Evolutionary conservation across 2,888 invertebrate genomes (phyloP).

Genomic region (Bursaphelenchus okinawaensis): DNA sequence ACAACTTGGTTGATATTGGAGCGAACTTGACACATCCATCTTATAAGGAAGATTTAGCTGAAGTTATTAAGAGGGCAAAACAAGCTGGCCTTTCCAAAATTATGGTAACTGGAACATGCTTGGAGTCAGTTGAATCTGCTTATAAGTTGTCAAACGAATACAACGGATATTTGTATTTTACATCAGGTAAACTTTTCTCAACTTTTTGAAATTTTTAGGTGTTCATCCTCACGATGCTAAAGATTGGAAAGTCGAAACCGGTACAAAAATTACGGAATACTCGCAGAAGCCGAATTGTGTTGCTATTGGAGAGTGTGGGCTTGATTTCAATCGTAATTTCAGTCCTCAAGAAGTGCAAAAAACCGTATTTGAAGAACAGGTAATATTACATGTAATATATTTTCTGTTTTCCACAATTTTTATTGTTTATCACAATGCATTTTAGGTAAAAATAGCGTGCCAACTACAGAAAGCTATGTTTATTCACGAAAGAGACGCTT

Average conservation of each 20-base stretch:
- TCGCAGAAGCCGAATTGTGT: constrained; percentile 76
- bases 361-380: constrained; percentile 73
- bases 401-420: constrained; percentile 8
- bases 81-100: constrained; percentile 46
- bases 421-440: constrained; percentile 4
- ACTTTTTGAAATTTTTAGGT: constrained; percentile 27
- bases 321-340: constrained; percentile 88
- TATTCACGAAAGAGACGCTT: constrained; percentile 85
- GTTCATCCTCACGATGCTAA: constrained; percentile 56
- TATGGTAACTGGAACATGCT: constrained; percentile 53
- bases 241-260: constrained; percentile 32
- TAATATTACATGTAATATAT: constrained; percentile 23
- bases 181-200: constrained; percentile 37
- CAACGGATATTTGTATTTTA: constrained; percentile 50
- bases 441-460: constrained; percentile 75
- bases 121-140: constrained; percentile 38
- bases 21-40: constrained; percentile 50
- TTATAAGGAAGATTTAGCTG: constrained; percentile 38
- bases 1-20: constrained; percentile 52
- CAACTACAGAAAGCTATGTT: constrained; percentile 79
- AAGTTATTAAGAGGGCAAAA: constrained; percentile 44
- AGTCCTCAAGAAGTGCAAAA: constrained; percentile 81
- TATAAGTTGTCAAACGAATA: constrained; percentile 30
- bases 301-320: constrained; percentile 85
- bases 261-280: constrained; percentile 10